A percentile compares a stretch with the other conserved stretches of the same genome.
These are phyloP conservation scores for Portevinia maculata DNA, from an alignment of 2,888 invertebrate genomes.

Conservation along the genomic window DNA sequence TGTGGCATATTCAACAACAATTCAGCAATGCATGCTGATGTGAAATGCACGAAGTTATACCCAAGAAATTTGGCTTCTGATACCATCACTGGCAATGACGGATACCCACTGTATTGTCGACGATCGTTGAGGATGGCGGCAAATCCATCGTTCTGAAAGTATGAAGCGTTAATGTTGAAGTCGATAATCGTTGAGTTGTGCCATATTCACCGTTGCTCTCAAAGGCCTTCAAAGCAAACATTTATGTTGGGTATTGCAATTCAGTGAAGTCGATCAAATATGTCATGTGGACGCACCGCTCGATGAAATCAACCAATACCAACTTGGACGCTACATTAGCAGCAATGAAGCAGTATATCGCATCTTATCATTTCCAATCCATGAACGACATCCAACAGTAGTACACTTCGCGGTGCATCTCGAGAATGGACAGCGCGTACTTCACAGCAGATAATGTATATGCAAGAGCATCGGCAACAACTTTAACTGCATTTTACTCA, in stretches of 20 bases:
- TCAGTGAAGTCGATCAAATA: constrained; percentile 80
- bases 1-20: constrained; percentile 63
- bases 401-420: constrained; percentile 75
- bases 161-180: too few relatives aligned
- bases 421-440: constrained; percentile 76
- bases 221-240: constrained; percentile 78
- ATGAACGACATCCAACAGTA: constrained; percentile 74
- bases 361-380: constrained; percentile 71
- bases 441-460: too few relatives aligned
- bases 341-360: constrained; percentile 75
- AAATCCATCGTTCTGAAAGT: too few relatives aligned
- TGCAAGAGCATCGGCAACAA: too few relatives aligned
- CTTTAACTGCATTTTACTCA: too few relatives aligned
- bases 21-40: constrained; percentile 71
- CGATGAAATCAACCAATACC: too few relatives aligned
- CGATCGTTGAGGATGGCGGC: too few relatives aligned
- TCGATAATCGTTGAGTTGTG: constrained; percentile 75
- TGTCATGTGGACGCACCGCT: too few relatives aligned
- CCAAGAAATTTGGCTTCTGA: constrained; percentile 59
- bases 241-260: constrained; percentile 81
- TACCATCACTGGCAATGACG: too few relatives aligned
- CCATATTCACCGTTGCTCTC: background rate
- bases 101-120: too few relatives aligned
- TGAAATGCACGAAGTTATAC: constrained; percentile 71
- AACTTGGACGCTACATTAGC: constrained; percentile 77